A percentile compares a stretch with the other conserved stretches of the same genome.
Conservation (phyloP, 2,113 vertebrate genomes). For the Mixornis gularis region DNA sequence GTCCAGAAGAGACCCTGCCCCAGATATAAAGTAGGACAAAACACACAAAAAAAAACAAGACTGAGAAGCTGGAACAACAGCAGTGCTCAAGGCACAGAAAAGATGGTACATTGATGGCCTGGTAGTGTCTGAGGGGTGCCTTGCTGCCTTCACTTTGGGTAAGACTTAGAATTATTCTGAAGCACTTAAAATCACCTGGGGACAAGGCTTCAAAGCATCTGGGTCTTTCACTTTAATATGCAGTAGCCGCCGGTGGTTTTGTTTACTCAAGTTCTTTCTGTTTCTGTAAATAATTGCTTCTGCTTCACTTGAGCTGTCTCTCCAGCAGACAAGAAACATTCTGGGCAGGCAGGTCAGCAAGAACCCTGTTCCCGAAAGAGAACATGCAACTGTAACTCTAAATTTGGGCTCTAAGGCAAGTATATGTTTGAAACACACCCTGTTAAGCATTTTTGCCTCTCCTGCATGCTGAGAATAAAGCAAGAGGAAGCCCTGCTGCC, state of each 20-base stretch:
- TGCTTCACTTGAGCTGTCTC: conserved; percentile 29
- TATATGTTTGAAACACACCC: background rate
- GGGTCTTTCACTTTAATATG: background rate
- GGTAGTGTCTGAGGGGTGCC: background rate
- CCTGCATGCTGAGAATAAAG: background rate
- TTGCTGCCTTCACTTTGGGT: background rate
- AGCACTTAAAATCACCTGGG: background rate
- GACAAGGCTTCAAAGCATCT: background rate
- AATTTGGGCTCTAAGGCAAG: background rate
- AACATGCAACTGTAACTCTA: background rate
- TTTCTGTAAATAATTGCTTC: conserved; percentile 28
- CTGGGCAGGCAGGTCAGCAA: background rate
- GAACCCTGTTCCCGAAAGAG: background rate
- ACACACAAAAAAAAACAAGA: background rate
- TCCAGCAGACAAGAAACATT: background rate
- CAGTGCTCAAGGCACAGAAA: background rate
- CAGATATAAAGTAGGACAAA: background rate
- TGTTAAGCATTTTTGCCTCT: background rate
- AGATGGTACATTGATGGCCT: background rate
- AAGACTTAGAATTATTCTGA: background rate
- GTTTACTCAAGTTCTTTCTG: background rate
- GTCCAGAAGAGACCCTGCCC: background rate
- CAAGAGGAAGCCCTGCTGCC: background rate
- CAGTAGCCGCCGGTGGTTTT: background rate
- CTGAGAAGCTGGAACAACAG: background rate